A percentile compares a stretch with the other conserved stretches of the same genome.
phyloP scores from a whole-genome alignment of 2,113 vertebrate species.

The Triplophysa siluroides region DNA sequence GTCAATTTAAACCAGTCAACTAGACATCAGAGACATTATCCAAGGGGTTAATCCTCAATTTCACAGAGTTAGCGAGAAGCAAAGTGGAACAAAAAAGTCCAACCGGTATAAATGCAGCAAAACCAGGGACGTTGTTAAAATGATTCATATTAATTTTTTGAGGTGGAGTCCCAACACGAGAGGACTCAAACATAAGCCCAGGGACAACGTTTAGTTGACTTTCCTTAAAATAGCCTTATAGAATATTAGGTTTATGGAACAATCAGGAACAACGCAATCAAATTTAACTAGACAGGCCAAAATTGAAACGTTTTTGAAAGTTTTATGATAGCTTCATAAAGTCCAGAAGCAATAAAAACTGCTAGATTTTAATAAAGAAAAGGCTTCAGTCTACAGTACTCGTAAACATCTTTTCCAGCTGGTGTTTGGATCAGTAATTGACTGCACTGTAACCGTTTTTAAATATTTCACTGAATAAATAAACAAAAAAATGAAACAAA shows the following conservation, averaged over 20 bases:
- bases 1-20: conserved; percentile 78
- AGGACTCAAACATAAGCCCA: too few relatives aligned
- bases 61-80: conserved; percentile 63
- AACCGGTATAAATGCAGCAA: too few relatives aligned
- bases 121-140: too few relatives aligned
- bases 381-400: not conserved
- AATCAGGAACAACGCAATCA: not conserved
- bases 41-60: conserved; percentile 75
- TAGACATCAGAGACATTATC: conserved; percentile 77
- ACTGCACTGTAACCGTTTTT: conserved; percentile 5
- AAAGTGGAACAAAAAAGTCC: conserved; percentile 19
- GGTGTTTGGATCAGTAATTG: conserved; percentile 26
- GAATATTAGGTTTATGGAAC: not conserved
- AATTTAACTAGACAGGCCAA: not conserved
- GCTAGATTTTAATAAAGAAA: conserved; percentile 13
- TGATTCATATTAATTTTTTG: too few relatives aligned
- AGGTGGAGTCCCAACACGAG: too few relatives aligned
- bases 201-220: too few relatives aligned
- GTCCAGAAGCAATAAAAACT: not conserved
- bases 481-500: conserved; percentile 14
- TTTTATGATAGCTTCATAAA: conserved; percentile 7
- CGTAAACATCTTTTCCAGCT: conserved; percentile 18
- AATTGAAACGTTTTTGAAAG: not conserved
- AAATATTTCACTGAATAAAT: not conserved
- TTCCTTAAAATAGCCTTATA: not conserved